phyloP scores from a whole-genome alignment of 1,140 invertebrate species.

The Formica exsecta region DNA sequence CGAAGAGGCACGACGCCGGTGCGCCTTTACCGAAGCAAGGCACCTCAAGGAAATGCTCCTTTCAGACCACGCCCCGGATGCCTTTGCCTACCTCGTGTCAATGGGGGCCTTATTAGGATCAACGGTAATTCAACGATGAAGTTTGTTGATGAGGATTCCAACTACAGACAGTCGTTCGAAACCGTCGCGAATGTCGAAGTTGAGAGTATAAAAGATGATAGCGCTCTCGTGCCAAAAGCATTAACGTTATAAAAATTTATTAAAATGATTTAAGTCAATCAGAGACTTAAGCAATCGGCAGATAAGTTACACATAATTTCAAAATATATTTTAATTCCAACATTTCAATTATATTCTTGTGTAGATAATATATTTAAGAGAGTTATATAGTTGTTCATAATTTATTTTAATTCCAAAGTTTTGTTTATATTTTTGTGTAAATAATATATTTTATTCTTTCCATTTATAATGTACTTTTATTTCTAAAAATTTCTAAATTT shows the following conservation, averaged over 20 bases:
- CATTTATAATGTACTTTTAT: neutral
- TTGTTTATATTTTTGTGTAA: neutral
- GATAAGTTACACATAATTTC: neutral
- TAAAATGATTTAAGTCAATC: neutral
- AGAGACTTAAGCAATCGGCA: neutral
- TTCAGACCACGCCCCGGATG: constrained; percentile 71
- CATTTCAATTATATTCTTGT: neutral
- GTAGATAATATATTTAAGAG: neutral
- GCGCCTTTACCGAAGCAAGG: constrained; percentile 69
- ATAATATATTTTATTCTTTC: neutral
- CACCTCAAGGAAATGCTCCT: constrained; percentile 71
- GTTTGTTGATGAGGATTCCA: constrained; percentile 79
- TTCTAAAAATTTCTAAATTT: neutral
- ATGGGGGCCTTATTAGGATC: constrained; percentile 81
- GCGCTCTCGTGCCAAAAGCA: neutral
- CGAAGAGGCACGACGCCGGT: constrained; percentile 69
- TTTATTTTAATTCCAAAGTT: neutral
- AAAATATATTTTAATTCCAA: neutral
- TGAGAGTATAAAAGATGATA: neutral
- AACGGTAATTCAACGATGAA: constrained; percentile 79
- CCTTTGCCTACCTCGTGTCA: constrained; percentile 77
- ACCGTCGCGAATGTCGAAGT: constrained; percentile 43
- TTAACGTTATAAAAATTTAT: constrained; percentile 13
- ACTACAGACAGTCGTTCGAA: constrained; percentile 67
- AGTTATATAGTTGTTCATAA: neutral